Evolutionary conservation across 2,797 vertebrate species (phyloP), one percentile per base, ranked within the genome.

Genomic region (Coregonus ussuriensis): DNA sequence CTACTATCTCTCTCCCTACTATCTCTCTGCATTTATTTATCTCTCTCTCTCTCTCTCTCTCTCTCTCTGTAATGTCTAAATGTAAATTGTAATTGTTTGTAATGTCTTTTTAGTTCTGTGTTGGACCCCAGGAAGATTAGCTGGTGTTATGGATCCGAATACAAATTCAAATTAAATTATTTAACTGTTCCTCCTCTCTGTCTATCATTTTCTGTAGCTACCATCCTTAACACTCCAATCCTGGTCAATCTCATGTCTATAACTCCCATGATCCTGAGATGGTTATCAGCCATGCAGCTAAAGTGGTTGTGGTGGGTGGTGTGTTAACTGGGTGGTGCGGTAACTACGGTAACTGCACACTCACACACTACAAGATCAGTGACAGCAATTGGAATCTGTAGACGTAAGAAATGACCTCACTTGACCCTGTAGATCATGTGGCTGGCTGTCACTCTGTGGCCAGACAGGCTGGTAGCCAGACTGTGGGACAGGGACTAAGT

Each of bases 391-490:
- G 37, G 41, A 51, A 21, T 21, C 16, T 52, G 37, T 25, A 13
- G 68, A 70, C 14, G 18, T 4, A n/a, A 47, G 41, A 15, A 47
- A n/a, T 47, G 4, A 71, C 68, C 62, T 35, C 51, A 33, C 35
- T 53, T 74, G 52, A 74, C 41, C 77, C 25, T 16, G 31, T 25
- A 6, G 51, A 72, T 41, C 53, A 52, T 68, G 63, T 4, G 72
- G 53, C 21, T 54, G 25, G 33, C 71, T 47, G 31, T 74, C 74
- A 74, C 74, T 75, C 72, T 35, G 29, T 56, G 54, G 54, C 21
- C 9, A 72, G n/a, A 68, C 47, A 68, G 74, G 72, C 52, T 35
- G 75, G 37, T 54, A 51, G 33, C 54, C 63, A 81, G 74, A 78
- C 66, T 69, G 56, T 59, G 14, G 47, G 9, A 15, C 0, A 13